Base-by-base conservation (phyloP, 2,888 invertebrate species). In the Drosophila melanosoma region DNA sequence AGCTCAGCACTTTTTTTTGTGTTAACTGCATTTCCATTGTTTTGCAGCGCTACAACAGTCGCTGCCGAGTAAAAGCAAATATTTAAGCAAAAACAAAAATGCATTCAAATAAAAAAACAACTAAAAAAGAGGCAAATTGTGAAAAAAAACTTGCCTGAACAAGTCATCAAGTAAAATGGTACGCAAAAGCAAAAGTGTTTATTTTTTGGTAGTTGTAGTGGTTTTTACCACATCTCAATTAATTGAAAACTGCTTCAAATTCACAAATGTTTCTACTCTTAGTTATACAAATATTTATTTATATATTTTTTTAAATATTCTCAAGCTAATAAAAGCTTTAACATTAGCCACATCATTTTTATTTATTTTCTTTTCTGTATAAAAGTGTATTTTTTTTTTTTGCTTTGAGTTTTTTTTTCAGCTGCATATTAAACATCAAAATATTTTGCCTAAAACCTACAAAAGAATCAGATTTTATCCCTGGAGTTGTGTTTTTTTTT, bases 21-120 rank as follows among this genome's bases (percentile, higher is more conserved):
- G 63, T 45, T 52, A 76, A 72, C 59, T 64, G 63, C 60, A 67
- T 67, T 78, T 61, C 45, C 66, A 76, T 73, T 67, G 68, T 64
- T 40, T 20, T 45, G 48, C 70, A 61, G 38, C 38, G 26, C 38
- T 23, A 52, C 42, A 63, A 38, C 61, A 65, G 57, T 54, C 35
- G 35, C 32, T 53, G 49, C 36, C 51, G 51, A 76, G 68, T 64
- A 61, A 61, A 20, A 53, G 64, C 54, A 79, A 74, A 65, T 63
- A 79, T 56, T 66, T 54, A 12, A n/a, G 11, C 51, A 49, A 60
- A 51, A 51, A 45, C 45, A 20, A 40, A 58, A 68, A 23, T 20
- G 17, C 23, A 51, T 26, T 59, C 51, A 3, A 51, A 35, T 36
- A 32, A 5, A 32, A 54, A 35, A 35, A 23, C n/a, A 40, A 53